phyloP scores from a whole-genome alignment of 2,888 invertebrate species.

The Cheilosia soror region DNA sequence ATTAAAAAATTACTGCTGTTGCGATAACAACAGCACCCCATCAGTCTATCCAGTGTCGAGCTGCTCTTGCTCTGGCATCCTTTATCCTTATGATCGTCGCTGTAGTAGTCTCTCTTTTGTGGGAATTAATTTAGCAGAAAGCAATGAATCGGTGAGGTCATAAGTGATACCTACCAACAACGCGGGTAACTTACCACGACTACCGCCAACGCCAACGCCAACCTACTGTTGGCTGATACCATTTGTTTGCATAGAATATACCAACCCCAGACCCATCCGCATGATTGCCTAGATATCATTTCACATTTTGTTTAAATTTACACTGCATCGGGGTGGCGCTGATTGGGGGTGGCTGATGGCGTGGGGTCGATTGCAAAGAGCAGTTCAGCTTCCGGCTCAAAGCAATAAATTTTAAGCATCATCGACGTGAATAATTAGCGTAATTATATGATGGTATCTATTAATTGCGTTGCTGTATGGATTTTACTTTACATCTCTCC shows the following conservation, averaged over 20 bases:
- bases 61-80: background rate
- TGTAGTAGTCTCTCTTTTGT: slow-evolving; percentile 19
- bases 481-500: slow-evolving; percentile 44
- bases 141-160: slow-evolving; percentile 64
- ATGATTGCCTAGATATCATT: slow-evolving; percentile 53
- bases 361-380: background rate
- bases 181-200: slow-evolving; percentile 4
- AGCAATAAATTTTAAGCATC: slow-evolving; percentile 75
- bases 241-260: slow-evolving; percentile 9
- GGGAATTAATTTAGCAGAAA: slow-evolving; percentile 67
- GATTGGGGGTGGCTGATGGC: slow-evolving; percentile 15
- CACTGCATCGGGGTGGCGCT: slow-evolving; percentile 15
- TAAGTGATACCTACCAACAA: slow-evolving; percentile 66
- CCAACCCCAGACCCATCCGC: background rate
- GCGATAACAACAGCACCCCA: slow-evolving; percentile 21
- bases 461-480: slow-evolving; percentile 72
- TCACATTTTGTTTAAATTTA: slow-evolving; percentile 60
- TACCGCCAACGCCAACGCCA: background rate
- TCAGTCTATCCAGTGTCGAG: background rate
- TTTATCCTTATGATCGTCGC: slow-evolving; percentile 30
- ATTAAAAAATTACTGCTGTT: slow-evolving; percentile 53
- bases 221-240: background rate
- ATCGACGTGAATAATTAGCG: slow-evolving; percentile 75
- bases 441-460: slow-evolving; percentile 74
- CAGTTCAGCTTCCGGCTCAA: slow-evolving; percentile 62